phyloP scores from a whole-genome alignment of 1,140 invertebrate species.

The Pogonognathellus flavescens region DNA sequence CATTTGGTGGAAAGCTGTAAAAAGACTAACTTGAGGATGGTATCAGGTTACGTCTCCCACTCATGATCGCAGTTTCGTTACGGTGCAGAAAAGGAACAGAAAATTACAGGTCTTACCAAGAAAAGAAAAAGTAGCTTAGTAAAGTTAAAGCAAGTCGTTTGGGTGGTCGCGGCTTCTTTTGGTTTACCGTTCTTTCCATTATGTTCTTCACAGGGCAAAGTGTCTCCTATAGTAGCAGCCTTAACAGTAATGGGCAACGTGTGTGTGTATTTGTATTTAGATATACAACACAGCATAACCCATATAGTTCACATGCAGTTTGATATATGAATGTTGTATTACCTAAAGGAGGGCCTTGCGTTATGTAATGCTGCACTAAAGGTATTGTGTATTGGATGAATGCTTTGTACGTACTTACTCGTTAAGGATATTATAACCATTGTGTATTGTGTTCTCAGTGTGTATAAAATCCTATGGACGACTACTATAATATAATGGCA shows the following conservation, averaged over 20 bases:
- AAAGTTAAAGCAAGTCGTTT: conserved; percentile 6
- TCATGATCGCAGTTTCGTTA: not conserved
- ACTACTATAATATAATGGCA: too few species aligned
- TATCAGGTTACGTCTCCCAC: not conserved
- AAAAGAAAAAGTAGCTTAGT: not conserved
- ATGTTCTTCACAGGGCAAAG: too few species aligned
- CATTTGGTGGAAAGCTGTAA: conserved; percentile 12
- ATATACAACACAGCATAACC: not conserved
- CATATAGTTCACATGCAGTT: not conserved
- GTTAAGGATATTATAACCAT: not conserved
- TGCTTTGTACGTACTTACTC: conserved; percentile 39
- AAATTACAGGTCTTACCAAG: not conserved
- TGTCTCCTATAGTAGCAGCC: too few species aligned
- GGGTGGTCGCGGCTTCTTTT: not conserved
- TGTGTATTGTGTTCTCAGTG: not conserved
- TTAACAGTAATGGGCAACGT: not conserved
- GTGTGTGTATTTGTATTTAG: not conserved
- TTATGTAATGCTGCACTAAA: conserved; percentile 3
- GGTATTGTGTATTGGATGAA: conserved; percentile 17
- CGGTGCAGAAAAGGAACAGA: not conserved
- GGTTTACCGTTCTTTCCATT: too few species aligned
- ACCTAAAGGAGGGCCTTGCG: too few species aligned
- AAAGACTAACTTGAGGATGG: not conserved
- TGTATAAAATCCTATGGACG: not conserved
- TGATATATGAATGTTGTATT: conserved; percentile 7